Base-by-base conservation (phyloP, 1,140 invertebrate genomes). In the Neodiprion virginianus region DNA sequence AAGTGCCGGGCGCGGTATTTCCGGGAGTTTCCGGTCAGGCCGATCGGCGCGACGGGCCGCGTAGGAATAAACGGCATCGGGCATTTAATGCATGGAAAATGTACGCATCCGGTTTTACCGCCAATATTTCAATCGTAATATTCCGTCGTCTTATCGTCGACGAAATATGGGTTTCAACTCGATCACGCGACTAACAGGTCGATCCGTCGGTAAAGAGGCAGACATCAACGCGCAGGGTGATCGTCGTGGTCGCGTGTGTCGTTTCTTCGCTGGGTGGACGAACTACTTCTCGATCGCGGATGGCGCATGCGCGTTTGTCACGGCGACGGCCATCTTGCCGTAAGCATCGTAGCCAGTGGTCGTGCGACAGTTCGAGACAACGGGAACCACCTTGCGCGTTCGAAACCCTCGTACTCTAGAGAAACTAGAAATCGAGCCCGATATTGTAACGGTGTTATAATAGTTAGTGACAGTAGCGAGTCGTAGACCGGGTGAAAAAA, bases 401-500 rank as follows among this genome's bases (percentile, higher is more conserved):
- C 53, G 53, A 61, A 61, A 12, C 28, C 28, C 28, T 40, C 28
- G 28, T 40, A 40, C 28, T 40, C 28, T 0, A 40, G 28, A 40
- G 28, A 40, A 40, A 40, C 28, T 40, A 40, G 28, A 40, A 40
- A 40, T 1, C 28, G 1, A 40, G 28, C 28, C 5, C 28, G 28
- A 40, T 40, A 40, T 40, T 40, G 17, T 65, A 65, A 65, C 12
- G 17, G 12, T 21, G 17, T 65, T 14, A 65, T 65, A 1, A 65
- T 73, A 12, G 8, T 73, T 23, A 73, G 61, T 85, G 87, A 82
- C 84, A 85, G 81, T 81, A 84, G 83, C 84, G 83, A 87, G 85
- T 86, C 87, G 86, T 87, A 81, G 82, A 61, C 82, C 85, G 87
- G 83, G 87, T 81, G 76, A 82, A 2, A 92, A 92, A 89, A 96